A percentile compares a stretch with the other conserved stretches of the same genome.
phyloP scores from a whole-genome alignment of 2,888 invertebrate genomes.

The Polydrusus tereticollis region DNA sequence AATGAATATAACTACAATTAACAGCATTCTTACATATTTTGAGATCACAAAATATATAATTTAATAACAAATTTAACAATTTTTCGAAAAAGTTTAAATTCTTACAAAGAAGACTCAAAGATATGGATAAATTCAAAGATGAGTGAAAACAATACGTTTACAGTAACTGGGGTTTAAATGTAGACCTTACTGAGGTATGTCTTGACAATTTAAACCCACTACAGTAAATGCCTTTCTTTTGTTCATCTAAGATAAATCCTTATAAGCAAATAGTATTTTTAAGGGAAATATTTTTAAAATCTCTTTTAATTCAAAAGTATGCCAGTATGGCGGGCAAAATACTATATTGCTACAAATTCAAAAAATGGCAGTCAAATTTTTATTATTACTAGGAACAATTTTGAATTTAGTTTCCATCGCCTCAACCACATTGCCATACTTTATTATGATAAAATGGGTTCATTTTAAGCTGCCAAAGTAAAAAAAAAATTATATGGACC shows the following conservation, averaged over 20 bases:
- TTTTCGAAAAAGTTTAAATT: slow-evolving; percentile 49
- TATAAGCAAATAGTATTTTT: background rate
- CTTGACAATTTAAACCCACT: background rate
- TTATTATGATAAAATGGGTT: background rate
- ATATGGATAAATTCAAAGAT: background rate
- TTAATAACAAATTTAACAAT: slow-evolving; percentile 66
- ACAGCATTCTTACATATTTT: slow-evolving; percentile 67
- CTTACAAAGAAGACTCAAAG: slow-evolving; percentile 48
- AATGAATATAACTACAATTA: slow-evolving; percentile 61
- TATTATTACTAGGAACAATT: slow-evolving; percentile 58
- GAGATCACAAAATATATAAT: slow-evolving; percentile 68
- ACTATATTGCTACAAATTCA: slow-evolving; percentile 55
- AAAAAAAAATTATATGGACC: slow-evolving; percentile 35
- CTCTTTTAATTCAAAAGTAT: background rate
- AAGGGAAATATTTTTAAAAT: background rate
- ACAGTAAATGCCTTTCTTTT: background rate
- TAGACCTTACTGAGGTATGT: background rate
- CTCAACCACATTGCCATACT: slow-evolving; percentile 10
- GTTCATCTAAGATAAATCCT: background rate
- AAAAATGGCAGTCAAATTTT: slow-evolving; percentile 58
- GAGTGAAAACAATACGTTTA: background rate
- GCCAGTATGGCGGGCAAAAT: background rate
- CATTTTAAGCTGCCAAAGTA: slow-evolving; percentile 49
- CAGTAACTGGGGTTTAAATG: background rate
- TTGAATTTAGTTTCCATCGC: slow-evolving; percentile 52